Base-by-base conservation (phyloP, 2,113 vertebrate species). In the Steatornis caripensis region DNA sequence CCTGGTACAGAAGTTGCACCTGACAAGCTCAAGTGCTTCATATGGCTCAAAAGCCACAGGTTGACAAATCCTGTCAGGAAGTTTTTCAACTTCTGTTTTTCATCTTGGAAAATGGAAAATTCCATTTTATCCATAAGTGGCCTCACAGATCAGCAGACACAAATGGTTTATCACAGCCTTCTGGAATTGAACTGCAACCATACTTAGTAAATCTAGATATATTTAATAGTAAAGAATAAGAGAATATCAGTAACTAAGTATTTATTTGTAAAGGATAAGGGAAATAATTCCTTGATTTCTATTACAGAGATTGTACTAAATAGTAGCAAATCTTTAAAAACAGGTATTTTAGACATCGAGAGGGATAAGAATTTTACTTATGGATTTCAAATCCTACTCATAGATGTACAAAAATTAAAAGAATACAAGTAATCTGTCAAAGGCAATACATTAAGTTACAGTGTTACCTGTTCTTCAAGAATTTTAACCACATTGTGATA, bases 381-480 rank as follows among this genome's bases (percentile, higher is more conserved):
- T 0, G 2, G 43, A 71, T 87, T 69, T 85, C 32, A 64, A 85
- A 76, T 74, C 23, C 29, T 69, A 32, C 27, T 79, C 5, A 30
- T 34, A 87, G 23, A 60, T 16, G 12, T 46, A 71, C 3, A 77
- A 70, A 86, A 86, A 45, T 18, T 6, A 49, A 80, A 72, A 62
- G 21, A 76, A 68, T 27, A 57, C 13, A 69, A 84, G 21, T 9
- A 76, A 54, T 45, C 43, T 68, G 32, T 66, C 46, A 86, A 89
- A 80, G 68, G 27, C 30, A 46, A 57, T 32, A 69, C 21, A 45
- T 53, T 43, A 85, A 34, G 62, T 49, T 78, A 95, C 12, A 43
- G 9, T 39, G 91, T 69, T 89, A 99, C 99, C 99, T 99, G 99
- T 54, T 97, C 98, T 86, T 98, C 98, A 17, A 99, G 96, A 84